Percentiles rank a stretch among this genome's conserved stretches.
phyloP scores from a whole-genome alignment of 2,113 vertebrate species.

The Neofelis nebulosa region DNA sequence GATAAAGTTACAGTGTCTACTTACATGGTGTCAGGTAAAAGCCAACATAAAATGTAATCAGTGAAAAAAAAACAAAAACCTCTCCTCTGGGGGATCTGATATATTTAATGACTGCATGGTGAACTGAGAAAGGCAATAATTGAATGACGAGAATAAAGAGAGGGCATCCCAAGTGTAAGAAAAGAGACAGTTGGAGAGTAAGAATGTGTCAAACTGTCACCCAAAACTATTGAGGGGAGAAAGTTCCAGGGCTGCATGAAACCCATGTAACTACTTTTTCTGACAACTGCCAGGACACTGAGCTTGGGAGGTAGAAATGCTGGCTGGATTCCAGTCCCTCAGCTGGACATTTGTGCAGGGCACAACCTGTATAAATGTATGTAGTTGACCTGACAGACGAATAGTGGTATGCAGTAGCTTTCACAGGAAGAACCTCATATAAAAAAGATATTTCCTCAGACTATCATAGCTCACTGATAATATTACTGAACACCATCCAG shows the following conservation, averaged over 20 bases:
- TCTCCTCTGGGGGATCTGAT: not conserved
- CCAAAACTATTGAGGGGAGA: not conserved
- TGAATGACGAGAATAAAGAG: not conserved
- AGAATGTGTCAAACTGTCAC: not conserved
- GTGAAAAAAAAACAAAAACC: not conserved
- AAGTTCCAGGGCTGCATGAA: not conserved
- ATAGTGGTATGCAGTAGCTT: not conserved
- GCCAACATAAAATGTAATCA: not conserved
- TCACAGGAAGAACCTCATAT: not conserved
- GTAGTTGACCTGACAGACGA: not conserved
- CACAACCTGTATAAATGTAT: not conserved
- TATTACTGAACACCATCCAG: not conserved
- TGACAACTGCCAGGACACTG: not conserved
- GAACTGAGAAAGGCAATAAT: not conserved
- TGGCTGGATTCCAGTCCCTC: not conserved
- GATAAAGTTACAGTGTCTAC: not conserved
- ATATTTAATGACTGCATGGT: not conserved
- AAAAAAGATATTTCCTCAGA: not conserved
- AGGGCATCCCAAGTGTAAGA: not conserved
- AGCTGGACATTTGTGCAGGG: not conserved
- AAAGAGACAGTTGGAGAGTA: not conserved
- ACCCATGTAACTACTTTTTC: not conserved
- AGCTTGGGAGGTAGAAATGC: not conserved
- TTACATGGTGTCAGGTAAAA: slow-evolving; percentile 45
- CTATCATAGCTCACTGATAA: not conserved